These are phyloP conservation scores for Ceriagrion tenellum DNA, from an alignment of 2,888 invertebrate species.

Conservation along the genomic window DNA sequence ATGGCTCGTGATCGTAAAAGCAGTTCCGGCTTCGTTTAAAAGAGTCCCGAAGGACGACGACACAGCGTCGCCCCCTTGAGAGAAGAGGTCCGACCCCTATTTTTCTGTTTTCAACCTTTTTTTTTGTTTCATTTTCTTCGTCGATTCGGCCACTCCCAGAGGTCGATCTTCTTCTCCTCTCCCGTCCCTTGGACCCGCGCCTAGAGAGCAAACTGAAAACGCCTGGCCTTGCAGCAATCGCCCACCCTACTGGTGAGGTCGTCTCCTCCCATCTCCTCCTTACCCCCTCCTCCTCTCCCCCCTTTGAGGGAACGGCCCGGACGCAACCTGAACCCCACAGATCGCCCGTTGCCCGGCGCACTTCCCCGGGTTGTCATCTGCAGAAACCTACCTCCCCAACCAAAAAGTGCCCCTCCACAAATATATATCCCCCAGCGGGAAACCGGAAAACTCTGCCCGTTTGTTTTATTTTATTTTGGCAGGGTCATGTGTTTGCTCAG, in stretches of 20 bases:
- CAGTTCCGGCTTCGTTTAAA: conserved; percentile 16
- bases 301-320: neutral
- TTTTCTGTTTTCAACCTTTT: neutral
- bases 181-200: neutral
- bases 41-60: neutral
- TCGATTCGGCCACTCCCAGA: neutral
- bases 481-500: neutral
- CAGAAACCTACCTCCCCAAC: neutral
- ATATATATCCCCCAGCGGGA: neutral
- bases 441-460: neutral
- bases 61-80: neutral
- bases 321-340: neutral
- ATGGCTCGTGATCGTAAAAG: neutral
- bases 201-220: neutral
- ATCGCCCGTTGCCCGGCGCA: neutral
- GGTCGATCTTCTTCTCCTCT: neutral
- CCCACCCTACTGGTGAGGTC: neutral
- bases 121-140: neutral
- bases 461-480: neutral
- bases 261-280: neutral
- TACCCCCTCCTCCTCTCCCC: neutral
- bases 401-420: neutral
- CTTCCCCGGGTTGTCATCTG: neutral
- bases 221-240: neutral
- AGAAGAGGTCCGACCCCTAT: neutral